Conservation (phyloP, 2,113 vertebrate species). For the Pterocles burchelli region DNA sequence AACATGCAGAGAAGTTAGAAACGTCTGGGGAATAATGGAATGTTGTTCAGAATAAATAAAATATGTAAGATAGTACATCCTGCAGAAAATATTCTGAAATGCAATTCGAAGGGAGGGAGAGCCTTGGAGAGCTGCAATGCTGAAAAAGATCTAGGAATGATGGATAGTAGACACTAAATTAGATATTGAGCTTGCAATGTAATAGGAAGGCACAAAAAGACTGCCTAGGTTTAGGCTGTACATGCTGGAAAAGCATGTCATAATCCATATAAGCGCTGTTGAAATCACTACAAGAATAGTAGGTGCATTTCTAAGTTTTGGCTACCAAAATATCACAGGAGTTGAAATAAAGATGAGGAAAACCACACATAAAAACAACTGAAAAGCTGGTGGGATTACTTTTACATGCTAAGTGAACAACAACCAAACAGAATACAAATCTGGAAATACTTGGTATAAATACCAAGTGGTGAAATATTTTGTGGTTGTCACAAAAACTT, state of each 20-base stretch:
- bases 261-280: neutral
- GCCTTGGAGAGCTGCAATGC: neutral
- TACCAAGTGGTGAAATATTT: neutral
- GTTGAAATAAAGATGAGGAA: neutral
- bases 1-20: neutral
- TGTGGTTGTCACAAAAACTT: neutral
- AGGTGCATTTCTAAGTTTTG: neutral
- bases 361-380: neutral
- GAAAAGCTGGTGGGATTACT: neutral
- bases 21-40: neutral
- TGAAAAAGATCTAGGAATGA: neutral
- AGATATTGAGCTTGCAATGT: neutral
- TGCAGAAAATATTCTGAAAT: neutral
- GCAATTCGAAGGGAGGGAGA: neutral
- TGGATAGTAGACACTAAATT: conserved; percentile 27
- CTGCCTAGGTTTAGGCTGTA: neutral
- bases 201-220: neutral
- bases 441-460: neutral
- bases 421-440: neutral
- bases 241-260: neutral
- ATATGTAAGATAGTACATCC: neutral
- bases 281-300: neutral
- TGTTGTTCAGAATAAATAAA: neutral
- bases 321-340: neutral
- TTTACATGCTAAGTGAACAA: neutral